Conservation (phyloP, 2,888 invertebrate species). For the Sphaeridia pumilis region DNA sequence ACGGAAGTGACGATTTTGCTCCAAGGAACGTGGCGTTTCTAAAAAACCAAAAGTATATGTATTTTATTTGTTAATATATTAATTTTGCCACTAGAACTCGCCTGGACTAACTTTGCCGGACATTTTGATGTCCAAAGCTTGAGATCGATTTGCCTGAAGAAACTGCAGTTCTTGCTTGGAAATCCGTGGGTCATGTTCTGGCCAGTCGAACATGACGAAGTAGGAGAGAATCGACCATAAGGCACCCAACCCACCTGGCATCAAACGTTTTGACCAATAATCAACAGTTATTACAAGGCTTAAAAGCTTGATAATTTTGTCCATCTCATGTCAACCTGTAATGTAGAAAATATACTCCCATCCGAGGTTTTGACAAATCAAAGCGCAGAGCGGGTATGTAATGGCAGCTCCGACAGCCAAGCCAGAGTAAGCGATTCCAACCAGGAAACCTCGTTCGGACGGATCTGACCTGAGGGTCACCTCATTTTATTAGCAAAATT, state of each 20-base stretch:
- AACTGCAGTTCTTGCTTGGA: slow-evolving; percentile 39
- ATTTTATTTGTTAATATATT: neutral
- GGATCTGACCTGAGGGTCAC: slow-evolving; percentile 39
- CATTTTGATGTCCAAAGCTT: neutral
- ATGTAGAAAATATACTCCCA: slow-evolving; percentile 53
- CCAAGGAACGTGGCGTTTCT: slow-evolving; percentile 43
- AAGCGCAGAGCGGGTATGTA: slow-evolving; percentile 48
- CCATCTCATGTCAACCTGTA: slow-evolving; percentile 40
- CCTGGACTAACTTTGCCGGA: neutral
- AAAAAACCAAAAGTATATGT: slow-evolving; percentile 3
- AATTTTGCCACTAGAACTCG: neutral
- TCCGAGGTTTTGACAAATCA: slow-evolving; percentile 48
- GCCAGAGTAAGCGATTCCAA: slow-evolving; percentile 41
- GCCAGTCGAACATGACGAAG: slow-evolving; percentile 45
- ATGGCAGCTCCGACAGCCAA: slow-evolving; percentile 43
- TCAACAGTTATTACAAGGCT: neutral
- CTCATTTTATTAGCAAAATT: neutral
- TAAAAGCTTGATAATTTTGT: neutral
- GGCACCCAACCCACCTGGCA: slow-evolving; percentile 40
- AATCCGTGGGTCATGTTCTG: slow-evolving; percentile 47
- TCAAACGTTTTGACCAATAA: neutral
- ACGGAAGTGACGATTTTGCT: slow-evolving; percentile 41
- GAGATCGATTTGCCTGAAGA: slow-evolving; percentile 32
- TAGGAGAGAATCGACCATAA: slow-evolving; percentile 43
- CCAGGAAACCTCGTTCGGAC: slow-evolving; percentile 40